Conservation (phyloP, 1,140 invertebrate species). For the Drosophila grimshawi region DNA sequence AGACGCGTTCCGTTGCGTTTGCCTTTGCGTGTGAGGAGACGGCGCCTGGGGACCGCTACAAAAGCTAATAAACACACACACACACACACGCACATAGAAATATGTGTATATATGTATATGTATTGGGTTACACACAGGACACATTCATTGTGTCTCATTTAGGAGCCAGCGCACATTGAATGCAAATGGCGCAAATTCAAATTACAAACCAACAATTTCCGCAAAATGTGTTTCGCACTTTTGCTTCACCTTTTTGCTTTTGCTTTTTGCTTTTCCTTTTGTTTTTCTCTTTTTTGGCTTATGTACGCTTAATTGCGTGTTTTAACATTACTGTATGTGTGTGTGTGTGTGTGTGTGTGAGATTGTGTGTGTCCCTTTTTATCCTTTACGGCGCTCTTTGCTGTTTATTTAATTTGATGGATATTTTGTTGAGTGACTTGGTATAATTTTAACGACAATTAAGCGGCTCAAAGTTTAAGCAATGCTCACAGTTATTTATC, state of each 20-base stretch:
- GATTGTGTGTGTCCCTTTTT: conserved; percentile 10
- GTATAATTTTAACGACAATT: conserved; percentile 41
- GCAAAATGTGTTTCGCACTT: conserved; percentile 52
- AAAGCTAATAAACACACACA: conserved; percentile 61
- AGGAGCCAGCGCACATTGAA: conserved; percentile 44
- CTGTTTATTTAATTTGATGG: conserved; percentile 33
- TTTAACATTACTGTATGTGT: conserved; percentile 13
- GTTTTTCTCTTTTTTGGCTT: neutral
- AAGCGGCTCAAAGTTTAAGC: neutral
- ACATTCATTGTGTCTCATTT: conserved; percentile 71
- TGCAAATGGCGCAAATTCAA: conserved; percentile 68
- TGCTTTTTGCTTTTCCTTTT: conserved; percentile 1
- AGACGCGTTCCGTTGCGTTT: conserved; percentile 32
- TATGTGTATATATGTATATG: conserved; percentile 3
- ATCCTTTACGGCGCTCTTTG: conserved; percentile 10
- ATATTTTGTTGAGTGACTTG: conserved; percentile 30
- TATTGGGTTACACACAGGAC: conserved; percentile 39
- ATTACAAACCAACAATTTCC: conserved; percentile 72
- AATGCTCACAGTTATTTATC: too few relatives aligned
- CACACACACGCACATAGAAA: conserved; percentile 8
- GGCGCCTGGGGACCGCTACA: conserved; percentile 47
- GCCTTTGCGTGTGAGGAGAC: conserved; percentile 42
- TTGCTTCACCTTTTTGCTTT: conserved; percentile 1
- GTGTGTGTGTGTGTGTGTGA: conserved; percentile 9
- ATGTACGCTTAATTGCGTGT: conserved; percentile 58